These are phyloP conservation scores for Sarcophaga carnaria DNA, from an alignment of 2,888 invertebrate genomes.

Conservation along the genomic window DNA sequence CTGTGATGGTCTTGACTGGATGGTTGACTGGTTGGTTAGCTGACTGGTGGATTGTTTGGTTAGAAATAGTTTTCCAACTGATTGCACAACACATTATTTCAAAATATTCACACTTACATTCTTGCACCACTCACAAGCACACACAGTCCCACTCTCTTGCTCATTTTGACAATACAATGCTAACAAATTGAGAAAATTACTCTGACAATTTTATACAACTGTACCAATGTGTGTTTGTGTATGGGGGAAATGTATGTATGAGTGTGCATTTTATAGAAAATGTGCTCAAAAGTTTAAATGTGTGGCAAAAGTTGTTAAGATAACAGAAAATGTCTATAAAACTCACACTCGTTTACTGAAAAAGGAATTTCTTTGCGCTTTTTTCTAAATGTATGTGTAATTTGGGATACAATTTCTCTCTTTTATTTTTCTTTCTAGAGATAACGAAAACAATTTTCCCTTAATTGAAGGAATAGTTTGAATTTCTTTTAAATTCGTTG, in stretches of 20 bases:
- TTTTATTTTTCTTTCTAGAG: not conserved
- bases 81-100: conserved; percentile 62
- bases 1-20: conserved; percentile 29
- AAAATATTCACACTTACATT: conserved; percentile 45
- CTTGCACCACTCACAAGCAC: conserved; percentile 2
- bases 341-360: not conserved
- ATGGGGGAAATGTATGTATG: not conserved
- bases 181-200: conserved; percentile 57
- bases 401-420: not conserved
- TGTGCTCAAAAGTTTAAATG: conserved; percentile 65
- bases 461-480: not conserved
- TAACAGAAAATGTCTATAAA: conserved; percentile 53
- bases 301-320: conserved; percentile 67
- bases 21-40: conserved; percentile 27
- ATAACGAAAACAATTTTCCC: not conserved
- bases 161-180: conserved; percentile 43
- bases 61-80: conserved; percentile 65
- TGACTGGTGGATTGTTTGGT: conserved; percentile 46
- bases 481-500: not conserved
- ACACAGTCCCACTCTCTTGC: not conserved
- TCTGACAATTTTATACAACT: conserved; percentile 51
- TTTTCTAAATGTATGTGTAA: not conserved
- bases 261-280: conserved; percentile 24
- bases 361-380: not conserved
- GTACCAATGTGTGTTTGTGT: not conserved